Evolutionary conservation across 2,888 invertebrate genomes (phyloP).

Genomic region (Drosophila buzzatii): DNA sequence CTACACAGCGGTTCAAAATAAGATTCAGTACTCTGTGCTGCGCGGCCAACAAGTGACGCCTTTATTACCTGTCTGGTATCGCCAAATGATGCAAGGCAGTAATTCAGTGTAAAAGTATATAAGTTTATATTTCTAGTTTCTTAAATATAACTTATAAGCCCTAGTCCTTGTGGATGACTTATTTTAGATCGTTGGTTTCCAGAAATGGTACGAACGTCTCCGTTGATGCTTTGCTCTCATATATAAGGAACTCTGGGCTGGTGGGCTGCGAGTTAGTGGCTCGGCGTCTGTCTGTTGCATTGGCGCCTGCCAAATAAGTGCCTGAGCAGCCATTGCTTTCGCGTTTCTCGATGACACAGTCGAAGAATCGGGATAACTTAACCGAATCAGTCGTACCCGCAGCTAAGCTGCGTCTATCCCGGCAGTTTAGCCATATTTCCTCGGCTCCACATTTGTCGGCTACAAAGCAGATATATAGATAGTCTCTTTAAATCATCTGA

Average conservation of each 20-base stretch:
- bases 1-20: background rate
- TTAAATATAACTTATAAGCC: conserved; percentile 2
- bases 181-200: conserved; percentile 63
- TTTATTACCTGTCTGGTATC: conserved; percentile 61
- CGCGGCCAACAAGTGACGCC: background rate
- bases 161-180: conserved; percentile 5
- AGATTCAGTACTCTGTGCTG: conserved; percentile 31
- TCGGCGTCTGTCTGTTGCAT: conserved; percentile 53
- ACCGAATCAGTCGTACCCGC: conserved; percentile 98
- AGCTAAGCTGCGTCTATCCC: conserved; percentile 92
- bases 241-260: conserved; percentile 32
- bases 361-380: conserved; percentile 96
- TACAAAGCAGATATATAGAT: conserved; percentile 74
- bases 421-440: conserved; percentile 94
- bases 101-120: conserved; percentile 10
- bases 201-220: conserved; percentile 51
- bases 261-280: conserved; percentile 29
- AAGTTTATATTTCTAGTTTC: conserved; percentile 6
- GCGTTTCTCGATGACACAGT: conserved; percentile 88
- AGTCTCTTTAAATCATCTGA: background rate
- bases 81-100: conserved; percentile 21
- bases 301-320: conserved; percentile 18
- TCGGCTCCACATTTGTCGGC: conserved; percentile 97
- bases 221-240: conserved; percentile 15
- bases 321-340: conserved; percentile 38